These are phyloP conservation scores for Poeciliopsis infans DNA, from an alignment of 2,797 vertebrate genomes.

Conservation along the genomic window DNA sequence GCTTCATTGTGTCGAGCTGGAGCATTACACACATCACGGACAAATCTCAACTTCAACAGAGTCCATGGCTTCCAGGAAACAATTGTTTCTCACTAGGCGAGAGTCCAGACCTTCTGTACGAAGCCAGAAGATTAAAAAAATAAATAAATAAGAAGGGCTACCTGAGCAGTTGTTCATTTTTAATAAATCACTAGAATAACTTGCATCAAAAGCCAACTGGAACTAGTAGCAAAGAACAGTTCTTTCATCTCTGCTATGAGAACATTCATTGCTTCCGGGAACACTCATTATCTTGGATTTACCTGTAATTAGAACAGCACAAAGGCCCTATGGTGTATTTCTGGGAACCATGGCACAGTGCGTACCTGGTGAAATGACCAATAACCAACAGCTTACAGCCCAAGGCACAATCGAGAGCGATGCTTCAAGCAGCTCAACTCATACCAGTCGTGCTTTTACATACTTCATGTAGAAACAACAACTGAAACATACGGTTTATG, in stretches of 20 bases:
- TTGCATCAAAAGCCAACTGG: conserved; percentile 43
- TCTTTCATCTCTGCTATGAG: conserved; percentile 13
- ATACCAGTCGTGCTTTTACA: conserved; percentile 19
- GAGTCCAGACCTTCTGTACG: no score
- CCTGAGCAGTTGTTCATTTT: conserved; percentile 8
- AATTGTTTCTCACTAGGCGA: no score
- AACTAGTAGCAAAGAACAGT: conserved; percentile 45
- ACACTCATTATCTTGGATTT: conserved; percentile 69
- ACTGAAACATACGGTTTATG: background rate
- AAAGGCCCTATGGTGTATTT: conserved; percentile 50
- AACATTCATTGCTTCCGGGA: conserved; percentile 55
- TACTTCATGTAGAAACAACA: conserved; percentile 30
- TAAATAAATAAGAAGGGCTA: no score
- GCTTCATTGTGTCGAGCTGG: no score
- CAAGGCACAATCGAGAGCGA: conserved; percentile 36
- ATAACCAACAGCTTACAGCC: conserved; percentile 60
- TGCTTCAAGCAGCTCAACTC: conserved; percentile 21
- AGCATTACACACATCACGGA: no score
- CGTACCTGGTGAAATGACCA: conserved; percentile 43
- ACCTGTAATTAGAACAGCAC: conserved; percentile 55
- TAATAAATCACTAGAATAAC: conserved; percentile 53
- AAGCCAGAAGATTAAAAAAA: background rate
- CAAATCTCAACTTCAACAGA: no score
- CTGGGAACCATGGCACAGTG: conserved; percentile 33
- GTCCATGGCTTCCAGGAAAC: no score